phyloP scores from a whole-genome alignment of 2,797 vertebrate species.

The Perodicticus potto region DNA sequence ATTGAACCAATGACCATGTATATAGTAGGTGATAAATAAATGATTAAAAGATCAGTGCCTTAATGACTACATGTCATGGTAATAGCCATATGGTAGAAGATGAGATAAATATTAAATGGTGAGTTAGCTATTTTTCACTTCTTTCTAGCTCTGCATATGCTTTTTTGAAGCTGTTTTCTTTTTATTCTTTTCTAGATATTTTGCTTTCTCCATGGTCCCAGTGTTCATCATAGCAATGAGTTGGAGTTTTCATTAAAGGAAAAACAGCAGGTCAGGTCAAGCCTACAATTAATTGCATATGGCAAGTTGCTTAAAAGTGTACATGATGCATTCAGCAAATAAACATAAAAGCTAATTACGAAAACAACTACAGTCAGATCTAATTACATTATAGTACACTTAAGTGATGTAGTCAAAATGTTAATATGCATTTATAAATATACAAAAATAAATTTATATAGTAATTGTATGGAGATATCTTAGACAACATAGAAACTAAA shows the following conservation, averaged over 20 bases:
- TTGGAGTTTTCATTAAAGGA: slow-evolving; percentile 64
- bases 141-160: neutral
- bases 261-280: slow-evolving; percentile 59
- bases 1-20: neutral
- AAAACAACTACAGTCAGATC: slow-evolving; percentile 77
- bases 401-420: slow-evolving; percentile 50
- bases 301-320: slow-evolving; percentile 77
- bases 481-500: slow-evolving; percentile 53
- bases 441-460: slow-evolving; percentile 70
- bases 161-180: neutral
- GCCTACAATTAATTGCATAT: slow-evolving; percentile 62
- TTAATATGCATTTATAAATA: slow-evolving; percentile 62
- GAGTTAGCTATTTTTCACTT: neutral
- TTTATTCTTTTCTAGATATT: neutral
- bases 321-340: slow-evolving; percentile 65
- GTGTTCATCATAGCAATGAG: neutral
- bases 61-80: neutral
- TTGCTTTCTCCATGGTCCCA: slow-evolving; percentile 33
- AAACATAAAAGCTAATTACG: slow-evolving; percentile 79
- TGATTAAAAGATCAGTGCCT: neutral
- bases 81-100: neutral
- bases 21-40: neutral
- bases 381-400: slow-evolving; percentile 71
- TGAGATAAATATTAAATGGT: neutral
- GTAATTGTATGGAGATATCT: slow-evolving; percentile 65